Percentiles rank a stretch among this genome's conserved stretches.
phyloP scores from a whole-genome alignment of 2,797 vertebrate species.

The Lemur catta region DNA sequence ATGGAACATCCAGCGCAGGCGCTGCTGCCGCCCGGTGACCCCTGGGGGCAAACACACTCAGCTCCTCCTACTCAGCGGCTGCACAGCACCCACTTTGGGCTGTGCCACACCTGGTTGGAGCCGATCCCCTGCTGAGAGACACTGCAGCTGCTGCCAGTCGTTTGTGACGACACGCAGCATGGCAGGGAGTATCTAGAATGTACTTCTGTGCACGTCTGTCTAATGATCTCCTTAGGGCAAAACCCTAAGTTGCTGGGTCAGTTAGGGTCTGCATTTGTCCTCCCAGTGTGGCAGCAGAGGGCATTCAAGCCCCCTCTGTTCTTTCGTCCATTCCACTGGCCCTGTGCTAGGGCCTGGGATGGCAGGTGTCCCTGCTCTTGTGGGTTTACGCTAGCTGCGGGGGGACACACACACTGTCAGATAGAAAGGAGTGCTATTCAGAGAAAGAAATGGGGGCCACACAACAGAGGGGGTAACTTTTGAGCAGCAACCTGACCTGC shows the following conservation, averaged over 20 bases:
- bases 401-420: too few relatives aligned
- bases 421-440: background rate
- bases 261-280: background rate
- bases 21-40: background rate
- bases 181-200: background rate
- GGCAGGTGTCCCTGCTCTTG: background rate
- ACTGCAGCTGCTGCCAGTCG: background rate
- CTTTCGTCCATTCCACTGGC: background rate
- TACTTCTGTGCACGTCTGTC: background rate
- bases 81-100: accelerated
- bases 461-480: background rate
- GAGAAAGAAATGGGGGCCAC: background rate
- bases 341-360: background rate
- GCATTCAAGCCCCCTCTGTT: background rate
- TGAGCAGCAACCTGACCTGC: background rate
- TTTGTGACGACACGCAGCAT: background rate
- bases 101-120: background rate
- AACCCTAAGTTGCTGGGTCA: background rate
- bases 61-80: background rate
- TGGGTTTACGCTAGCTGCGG: background rate
- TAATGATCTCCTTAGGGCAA: background rate
- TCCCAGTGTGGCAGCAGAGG: background rate
- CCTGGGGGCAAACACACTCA: accelerated
- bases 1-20: accelerated
- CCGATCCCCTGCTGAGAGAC: background rate